phyloP scores from a whole-genome alignment of 2,797 vertebrate species.

The Sebastes paucispinis region DNA sequence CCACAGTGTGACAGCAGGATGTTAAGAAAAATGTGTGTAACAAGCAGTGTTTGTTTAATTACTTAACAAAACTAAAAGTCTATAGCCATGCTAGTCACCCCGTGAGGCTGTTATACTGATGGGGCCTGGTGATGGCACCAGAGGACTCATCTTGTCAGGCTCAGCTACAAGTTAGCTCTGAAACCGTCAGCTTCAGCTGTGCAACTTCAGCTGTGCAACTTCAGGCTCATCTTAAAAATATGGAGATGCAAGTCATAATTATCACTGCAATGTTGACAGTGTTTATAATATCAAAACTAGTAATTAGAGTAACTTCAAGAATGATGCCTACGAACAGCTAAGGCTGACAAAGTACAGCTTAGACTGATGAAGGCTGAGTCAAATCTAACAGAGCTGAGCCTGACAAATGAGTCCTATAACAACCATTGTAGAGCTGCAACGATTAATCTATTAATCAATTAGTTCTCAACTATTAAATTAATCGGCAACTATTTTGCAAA shows the following conservation, averaged over 20 bases:
- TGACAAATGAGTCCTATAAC: not conserved
- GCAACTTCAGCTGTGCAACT: not conserved
- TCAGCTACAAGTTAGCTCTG: not conserved
- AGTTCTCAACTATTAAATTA: too few species aligned
- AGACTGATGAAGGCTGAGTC: not conserved
- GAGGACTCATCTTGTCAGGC: not conserved
- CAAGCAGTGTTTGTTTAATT: not conserved
- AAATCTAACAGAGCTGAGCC: not conserved
- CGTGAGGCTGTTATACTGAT: not conserved
- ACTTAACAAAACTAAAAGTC: not conserved
- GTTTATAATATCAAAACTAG: not conserved
- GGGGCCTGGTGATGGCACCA: not conserved
- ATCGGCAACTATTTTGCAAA: rapidly evolving
- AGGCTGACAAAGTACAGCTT: not conserved
- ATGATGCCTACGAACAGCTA: not conserved
- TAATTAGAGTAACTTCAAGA: not conserved
- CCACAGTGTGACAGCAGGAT: not conserved
- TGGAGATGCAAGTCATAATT: not conserved
- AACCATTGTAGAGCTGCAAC: too few species aligned
- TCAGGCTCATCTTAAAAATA: not conserved
- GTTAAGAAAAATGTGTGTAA: not conserved
- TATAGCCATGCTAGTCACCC: not conserved
- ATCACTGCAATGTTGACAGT: not conserved
- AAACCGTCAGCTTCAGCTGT: not conserved
- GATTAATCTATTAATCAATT: too few species aligned